A percentile compares a stretch with the other conserved stretches of the same genome.
These are phyloP conservation scores for Amblyopsis hoosieri DNA, from an alignment of 2,797 vertebrate species.

Conservation along the genomic window DNA sequence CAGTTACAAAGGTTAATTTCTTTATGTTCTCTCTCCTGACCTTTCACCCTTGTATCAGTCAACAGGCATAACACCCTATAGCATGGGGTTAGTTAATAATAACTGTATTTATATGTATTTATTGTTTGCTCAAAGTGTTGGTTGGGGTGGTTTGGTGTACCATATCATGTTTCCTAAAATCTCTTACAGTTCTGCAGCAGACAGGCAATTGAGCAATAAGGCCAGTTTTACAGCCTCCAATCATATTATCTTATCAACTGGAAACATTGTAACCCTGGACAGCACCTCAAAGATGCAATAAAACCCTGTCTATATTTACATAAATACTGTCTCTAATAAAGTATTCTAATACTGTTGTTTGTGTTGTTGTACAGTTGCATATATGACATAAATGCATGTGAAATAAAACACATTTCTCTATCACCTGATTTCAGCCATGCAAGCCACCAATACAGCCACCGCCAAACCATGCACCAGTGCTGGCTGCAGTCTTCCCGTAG, in stretches of 20 bases:
- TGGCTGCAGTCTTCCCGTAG: constrained; percentile 80
- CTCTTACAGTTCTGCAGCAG: too few species aligned
- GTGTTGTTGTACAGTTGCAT: not conserved
- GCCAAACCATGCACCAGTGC: constrained; percentile 89
- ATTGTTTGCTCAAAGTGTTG: not conserved
- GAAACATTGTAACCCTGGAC: not conserved
- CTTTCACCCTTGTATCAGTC: constrained; percentile 13
- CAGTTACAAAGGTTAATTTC: not conserved
- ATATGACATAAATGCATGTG: too few species aligned
- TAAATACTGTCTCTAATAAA: too few species aligned
- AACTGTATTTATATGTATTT: not conserved
- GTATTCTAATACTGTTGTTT: too few species aligned
- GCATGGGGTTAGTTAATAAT: not conserved
- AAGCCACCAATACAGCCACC: constrained; percentile 74
- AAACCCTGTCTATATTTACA: too few species aligned
- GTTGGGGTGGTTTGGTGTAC: not conserved
- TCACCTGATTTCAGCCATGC: constrained; percentile 88
- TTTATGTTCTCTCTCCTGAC: constrained; percentile 6
- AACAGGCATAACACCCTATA: not conserved
- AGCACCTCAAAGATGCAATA: not conserved
- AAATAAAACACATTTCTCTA: too few species aligned
- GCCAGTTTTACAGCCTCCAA: constrained; percentile 3
- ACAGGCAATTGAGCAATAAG: not conserved
- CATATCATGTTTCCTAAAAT: not conserved
- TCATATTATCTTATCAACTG: not conserved